Evolutionary conservation across 2,888 invertebrate species (phyloP).

Genomic region (Gryllus longicercus): DNA sequence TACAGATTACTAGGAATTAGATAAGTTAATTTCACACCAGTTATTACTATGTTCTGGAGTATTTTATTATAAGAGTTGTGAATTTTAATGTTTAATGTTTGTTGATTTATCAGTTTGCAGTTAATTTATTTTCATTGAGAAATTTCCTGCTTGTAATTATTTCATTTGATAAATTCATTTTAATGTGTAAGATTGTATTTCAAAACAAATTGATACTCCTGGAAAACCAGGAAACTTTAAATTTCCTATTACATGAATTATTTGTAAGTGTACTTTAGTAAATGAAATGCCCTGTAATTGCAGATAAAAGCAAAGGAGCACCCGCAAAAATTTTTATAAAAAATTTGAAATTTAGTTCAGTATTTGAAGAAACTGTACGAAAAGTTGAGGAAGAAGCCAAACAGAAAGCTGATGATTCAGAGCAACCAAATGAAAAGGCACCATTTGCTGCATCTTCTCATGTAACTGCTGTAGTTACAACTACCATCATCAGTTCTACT

Average conservation of each 20-base stretch:
- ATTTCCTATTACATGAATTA: too few relatives aligned
- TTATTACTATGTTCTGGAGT: too few relatives aligned
- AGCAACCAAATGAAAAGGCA: constrained; percentile 11
- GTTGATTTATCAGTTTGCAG: too few relatives aligned
- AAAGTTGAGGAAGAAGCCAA: constrained; percentile 59
- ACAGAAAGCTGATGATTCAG: constrained; percentile 47
- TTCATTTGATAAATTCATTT: background rate
- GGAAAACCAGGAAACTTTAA: constrained; percentile 38
- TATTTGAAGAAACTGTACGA: constrained; percentile 63
- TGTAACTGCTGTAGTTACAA: background rate
- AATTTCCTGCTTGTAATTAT: too few relatives aligned
- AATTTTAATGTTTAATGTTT: too few relatives aligned
- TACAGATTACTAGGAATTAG: too few relatives aligned
- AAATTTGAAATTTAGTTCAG: constrained; percentile 63
- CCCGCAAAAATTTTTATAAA: constrained; percentile 63
- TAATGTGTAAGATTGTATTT: background rate
- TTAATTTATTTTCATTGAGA: too few relatives aligned
- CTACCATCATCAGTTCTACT: background rate
- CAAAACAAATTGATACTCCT: constrained; percentile 39
- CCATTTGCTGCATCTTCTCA: background rate
- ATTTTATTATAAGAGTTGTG: too few relatives aligned
- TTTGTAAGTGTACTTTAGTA: too few relatives aligned
- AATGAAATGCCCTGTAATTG: background rate
- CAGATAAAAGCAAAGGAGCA: constrained; percentile 1
- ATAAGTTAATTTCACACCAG: too few relatives aligned